These are phyloP conservation scores for Camelus dromedarius DNA, from an alignment of 2,113 vertebrate species.

Conservation along the genomic window DNA sequence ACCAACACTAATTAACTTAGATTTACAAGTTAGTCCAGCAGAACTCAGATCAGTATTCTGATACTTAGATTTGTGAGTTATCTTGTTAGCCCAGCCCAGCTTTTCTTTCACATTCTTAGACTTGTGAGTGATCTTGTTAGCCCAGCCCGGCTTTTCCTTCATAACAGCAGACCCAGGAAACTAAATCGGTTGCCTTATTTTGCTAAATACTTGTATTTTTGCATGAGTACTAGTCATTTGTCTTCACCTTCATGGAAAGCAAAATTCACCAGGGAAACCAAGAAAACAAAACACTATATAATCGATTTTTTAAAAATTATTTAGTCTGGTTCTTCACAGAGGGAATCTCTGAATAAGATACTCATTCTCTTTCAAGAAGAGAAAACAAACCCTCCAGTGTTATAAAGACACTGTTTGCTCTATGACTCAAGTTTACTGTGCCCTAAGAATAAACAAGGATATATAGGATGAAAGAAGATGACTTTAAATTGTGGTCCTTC, in stretches of 20 bases:
- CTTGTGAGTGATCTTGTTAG: too few species aligned
- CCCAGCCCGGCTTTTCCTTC: too few species aligned
- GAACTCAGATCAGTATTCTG: too few species aligned
- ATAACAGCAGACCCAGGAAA: not conserved
- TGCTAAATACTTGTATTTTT: not conserved
- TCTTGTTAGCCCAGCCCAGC: too few species aligned
- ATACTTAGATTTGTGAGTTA: too few species aligned
- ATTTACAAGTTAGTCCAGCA: too few species aligned
- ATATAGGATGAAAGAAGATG: not conserved
- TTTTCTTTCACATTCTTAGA: too few species aligned
- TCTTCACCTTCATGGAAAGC: not conserved
- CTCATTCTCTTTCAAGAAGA: conserved; percentile 12
- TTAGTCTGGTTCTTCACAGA: not conserved
- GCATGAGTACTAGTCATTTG: not conserved
- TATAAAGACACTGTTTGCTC: not conserved
- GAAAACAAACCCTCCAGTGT: not conserved
- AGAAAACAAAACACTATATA: not conserved
- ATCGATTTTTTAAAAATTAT: not conserved
- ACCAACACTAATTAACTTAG: too few species aligned
- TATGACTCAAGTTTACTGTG: not conserved
- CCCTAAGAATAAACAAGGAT: conserved; percentile 39
- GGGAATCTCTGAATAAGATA: not conserved
- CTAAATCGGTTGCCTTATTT: not conserved
- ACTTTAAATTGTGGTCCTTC: not conserved
- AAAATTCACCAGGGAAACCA: conserved; percentile 36